Base-by-base conservation (phyloP, 2,113 vertebrate genomes). In the Porphyrio hochstetteri region DNA sequence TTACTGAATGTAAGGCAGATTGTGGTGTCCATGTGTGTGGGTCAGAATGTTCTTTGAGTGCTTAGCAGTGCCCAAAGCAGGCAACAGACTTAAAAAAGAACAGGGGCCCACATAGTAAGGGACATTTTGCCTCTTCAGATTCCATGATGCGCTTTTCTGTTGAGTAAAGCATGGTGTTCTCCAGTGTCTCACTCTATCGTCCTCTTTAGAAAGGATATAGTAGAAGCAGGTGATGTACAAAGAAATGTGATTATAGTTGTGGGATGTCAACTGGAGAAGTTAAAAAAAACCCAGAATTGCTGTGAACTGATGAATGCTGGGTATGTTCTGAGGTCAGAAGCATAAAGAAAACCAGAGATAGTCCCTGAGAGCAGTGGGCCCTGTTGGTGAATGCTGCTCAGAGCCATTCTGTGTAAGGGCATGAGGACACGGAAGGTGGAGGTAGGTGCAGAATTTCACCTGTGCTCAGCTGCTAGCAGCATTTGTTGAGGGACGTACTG, bases 61-160 rank as follows among this genome's bases (percentile, higher is more conserved):
- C 27, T 79, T 48, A 67, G 29, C 36, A 36, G 11, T 19, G 10
- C 25, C 16, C 7, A 13, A 42, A 76, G 57, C 33, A 68, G 36
- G n/a, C 2, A 6, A 27, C 3, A 55, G 27, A 14, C n/a, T 57
- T 75, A 29, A 57, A 35, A 63, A n/a, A 53, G 17, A 46, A 15
- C 11, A n/a, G 25, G 13, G 23, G 17, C 11, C 9, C 0, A 0
- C 3, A 5, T 42, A 13, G 6, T 56, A 63, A 83, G 33, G 10
- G 25, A 14, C 13, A n/a, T 60, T 64, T 64, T 88, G 29, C 48
- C 38, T 35, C 50, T 93, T 80, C 21, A 10, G 17, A 38, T 69
- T 83, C 12, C 8, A 3, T 55, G 2, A 12, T 68, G 18, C 1
- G 0, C 28, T 59, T 69, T 71, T n/a, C 7, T 48, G 12, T 67